Evolutionary conservation across 2,113 vertebrate species (phyloP), one percentile per base, ranked within the genome.

Genomic region (Dendrocopos noguchii): DNA sequence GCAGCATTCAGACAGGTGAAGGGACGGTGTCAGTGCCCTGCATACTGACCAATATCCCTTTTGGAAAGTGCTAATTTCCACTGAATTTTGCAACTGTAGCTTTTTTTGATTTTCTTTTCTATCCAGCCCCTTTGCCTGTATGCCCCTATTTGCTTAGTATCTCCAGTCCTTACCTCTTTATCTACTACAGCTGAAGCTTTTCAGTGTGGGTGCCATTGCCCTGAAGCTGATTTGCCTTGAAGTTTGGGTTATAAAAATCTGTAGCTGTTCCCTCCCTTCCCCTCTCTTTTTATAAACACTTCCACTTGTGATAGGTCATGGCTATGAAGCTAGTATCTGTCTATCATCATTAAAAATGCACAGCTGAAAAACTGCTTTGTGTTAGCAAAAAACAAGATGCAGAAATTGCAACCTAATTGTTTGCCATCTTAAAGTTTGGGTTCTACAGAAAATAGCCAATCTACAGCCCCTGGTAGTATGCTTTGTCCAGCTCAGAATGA

Each of bases 61-160:
- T 33, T 47, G 55, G 57, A 47, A 80, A 78, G 56, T 33, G 7
- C 4, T 60, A 24, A 34, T 77, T 84, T 84, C 19, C 4, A 3
- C 2, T 67, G 14, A 9, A 50, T 80, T 81, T 88, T 9, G 33
- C 53, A 60, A 13, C 39, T 39, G 17, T 31, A 19, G 12, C 6
- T 0, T 19, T 63, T 67, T 73, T 81, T 50, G 39, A 10, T 47
- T 47, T 44, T 44, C 42, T 44, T 44, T 44, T 44, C 42, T 6
- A 6, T 44, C 42, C 64, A 2, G 1, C 2, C 13, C 4, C 7
- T 68, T 63, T 71, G 19, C 36, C 39, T 4, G 0, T 31, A 17
- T 91, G 15, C 7, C 33, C 8, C 6, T 34, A 15, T 68, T 44
- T 71, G 15, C 19, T 68, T 53, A 74, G 3, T 6, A 9, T 53